A percentile compares a stretch with the other conserved stretches of the same genome.
phyloP scores from a whole-genome alignment of 2,113 vertebrate species.

The Prunella himalayana region DNA sequence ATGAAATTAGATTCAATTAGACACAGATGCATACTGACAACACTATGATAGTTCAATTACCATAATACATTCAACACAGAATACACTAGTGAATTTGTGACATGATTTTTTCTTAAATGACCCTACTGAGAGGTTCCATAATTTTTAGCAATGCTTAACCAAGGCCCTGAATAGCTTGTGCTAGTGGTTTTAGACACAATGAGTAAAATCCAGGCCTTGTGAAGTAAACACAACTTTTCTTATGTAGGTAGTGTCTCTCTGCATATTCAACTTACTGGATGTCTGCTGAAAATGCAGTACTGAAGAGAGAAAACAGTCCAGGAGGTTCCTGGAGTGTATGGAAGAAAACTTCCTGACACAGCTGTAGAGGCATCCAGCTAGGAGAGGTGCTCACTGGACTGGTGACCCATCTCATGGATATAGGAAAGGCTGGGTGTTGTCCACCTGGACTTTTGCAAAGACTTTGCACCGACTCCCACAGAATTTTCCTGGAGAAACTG shows the following conservation, averaged over 20 bases:
- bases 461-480: not conserved
- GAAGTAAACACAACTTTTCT: not conserved
- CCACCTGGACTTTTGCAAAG: not conserved
- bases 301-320: not conserved
- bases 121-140: not conserved
- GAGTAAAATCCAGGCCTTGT: not conserved
- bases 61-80: not conserved
- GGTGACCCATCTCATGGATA: not conserved
- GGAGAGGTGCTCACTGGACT: rapidly evolving
- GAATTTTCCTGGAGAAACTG: not conserved
- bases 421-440: not conserved
- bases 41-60: not conserved
- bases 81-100: not conserved
- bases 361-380: not conserved
- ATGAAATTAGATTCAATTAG: constrained; percentile 23
- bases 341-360: not conserved
- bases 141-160: not conserved
- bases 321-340: not conserved
- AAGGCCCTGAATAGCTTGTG: not conserved
- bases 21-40: not conserved
- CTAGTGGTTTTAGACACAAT: not conserved
- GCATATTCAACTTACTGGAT: not conserved
- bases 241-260: not conserved
- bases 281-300: not conserved
- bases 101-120: not conserved